These are phyloP conservation scores for Microchrysa polita DNA, from an alignment of 2,888 invertebrate species.

Conservation along the genomic window DNA sequence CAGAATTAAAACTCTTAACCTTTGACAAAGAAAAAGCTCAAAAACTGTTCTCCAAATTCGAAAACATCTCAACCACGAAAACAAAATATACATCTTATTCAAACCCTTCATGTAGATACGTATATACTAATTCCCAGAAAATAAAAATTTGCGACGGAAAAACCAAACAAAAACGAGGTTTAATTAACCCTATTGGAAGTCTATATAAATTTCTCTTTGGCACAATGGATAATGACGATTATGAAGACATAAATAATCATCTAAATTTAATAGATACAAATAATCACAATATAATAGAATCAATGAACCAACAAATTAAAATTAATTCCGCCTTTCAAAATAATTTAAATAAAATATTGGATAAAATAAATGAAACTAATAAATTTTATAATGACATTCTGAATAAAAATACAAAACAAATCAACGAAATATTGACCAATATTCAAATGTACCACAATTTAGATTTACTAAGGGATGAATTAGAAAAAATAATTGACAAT, in stretches of 20 bases:
- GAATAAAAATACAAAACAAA: neutral
- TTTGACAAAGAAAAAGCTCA: neutral
- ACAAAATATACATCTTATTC: too few species aligned
- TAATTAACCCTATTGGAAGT: conserved; percentile 11
- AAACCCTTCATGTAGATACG: too few species aligned
- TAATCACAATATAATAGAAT: conserved; percentile 4
- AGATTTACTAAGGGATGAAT: neutral
- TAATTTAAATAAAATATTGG: conserved; percentile 19
- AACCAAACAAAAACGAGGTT: neutral
- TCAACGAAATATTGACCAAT: neutral
- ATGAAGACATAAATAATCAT: conserved; percentile 4
- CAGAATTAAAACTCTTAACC: neutral
- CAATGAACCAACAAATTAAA: conserved; percentile 18
- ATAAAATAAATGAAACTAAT: neutral
- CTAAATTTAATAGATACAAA: conserved; percentile 10
- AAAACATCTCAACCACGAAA: too few species aligned
- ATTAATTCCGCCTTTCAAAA: conserved; percentile 12
- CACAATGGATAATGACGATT: conserved; percentile 21
- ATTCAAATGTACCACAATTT: neutral
- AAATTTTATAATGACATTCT: neutral
- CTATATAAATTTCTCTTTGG: conserved; percentile 20
- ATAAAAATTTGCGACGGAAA: neutral
- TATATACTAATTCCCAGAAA: neutral
- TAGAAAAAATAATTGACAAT: conserved; percentile 6
- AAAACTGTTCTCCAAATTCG: too few species aligned